Base-by-base conservation (phyloP, 2,797 vertebrate species). In the Poecilia picta region DNA sequence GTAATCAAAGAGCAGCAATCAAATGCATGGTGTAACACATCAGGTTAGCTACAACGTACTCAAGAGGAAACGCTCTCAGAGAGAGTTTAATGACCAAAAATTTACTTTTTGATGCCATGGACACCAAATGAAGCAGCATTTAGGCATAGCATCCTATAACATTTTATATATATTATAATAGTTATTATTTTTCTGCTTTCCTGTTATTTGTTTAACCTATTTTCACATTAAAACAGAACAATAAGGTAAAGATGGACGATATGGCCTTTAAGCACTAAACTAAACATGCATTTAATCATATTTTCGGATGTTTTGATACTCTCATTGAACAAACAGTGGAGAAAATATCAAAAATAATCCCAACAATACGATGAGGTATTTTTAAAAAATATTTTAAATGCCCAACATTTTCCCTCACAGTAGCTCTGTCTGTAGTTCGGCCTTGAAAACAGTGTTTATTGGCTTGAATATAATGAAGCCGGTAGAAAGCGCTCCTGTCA, bases 1-100 rank as follows among this genome's bases (percentile, higher is more conserved):
- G 6, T 23, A 55, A 77, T 76, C 68, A 80, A 46, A 85, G 15
- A 71, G 57, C 75, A 76, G 57, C 23, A 73, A 74, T 25, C n/a
- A 5, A 43, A 36, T 12, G 47, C 46, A 15, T 13, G 62, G 36
- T 68, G 64, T 39, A 25, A 8, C 51, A 8, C 16, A 41, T 12
- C 36, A 43, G 10, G 36, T 39, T 41, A 12, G 64, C 23, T 25
- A 13, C 36, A 13, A 41, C 10, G 20, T 5, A 10, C 23, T 68
- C 39, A 68, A 25, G 8, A 68, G 39, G 39, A 23, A 15, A 31
- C 18, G 2, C 28, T 20, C 36, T 64, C 18, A 64, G 3, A 39
- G 16, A 66, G 4, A 31, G 4, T 66, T 66, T 66, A 36, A 66
- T 4, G 1, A 12, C 20, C 16, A 64, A 64, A 66, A 66, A 66